Conservation (phyloP, 2,113 vertebrate genomes). For the Peromyscus californicus region DNA sequence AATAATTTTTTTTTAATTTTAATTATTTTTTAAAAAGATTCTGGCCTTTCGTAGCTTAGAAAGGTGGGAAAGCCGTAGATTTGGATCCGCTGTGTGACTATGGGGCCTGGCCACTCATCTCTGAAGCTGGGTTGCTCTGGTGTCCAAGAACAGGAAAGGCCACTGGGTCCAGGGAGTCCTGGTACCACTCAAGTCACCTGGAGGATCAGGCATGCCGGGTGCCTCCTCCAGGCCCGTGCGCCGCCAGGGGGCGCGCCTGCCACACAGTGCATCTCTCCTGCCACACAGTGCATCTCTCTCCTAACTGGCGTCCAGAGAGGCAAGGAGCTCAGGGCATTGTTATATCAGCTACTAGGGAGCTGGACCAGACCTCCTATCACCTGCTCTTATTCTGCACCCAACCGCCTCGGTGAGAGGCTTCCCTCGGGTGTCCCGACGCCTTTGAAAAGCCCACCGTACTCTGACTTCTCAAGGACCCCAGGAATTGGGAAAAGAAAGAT, state of each 20-base stretch:
- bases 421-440: background rate
- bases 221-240: rapidly evolving
- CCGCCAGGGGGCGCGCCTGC: slow-evolving; percentile 51
- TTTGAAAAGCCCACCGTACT: background rate
- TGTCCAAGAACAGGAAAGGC: background rate
- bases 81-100: background rate
- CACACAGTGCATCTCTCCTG: background rate
- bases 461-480: background rate
- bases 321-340: background rate
- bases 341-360: background rate
- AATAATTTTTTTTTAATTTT: background rate
- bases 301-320: background rate
- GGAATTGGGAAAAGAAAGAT: background rate
- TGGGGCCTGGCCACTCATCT: background rate
- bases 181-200: background rate
- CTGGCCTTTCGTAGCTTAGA: background rate
- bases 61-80: background rate
- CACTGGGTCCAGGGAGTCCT: rapidly evolving
- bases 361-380: background rate
- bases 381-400: background rate
- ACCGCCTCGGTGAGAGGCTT: rapidly evolving
- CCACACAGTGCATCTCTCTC: background rate
- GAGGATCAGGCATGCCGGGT: no score
- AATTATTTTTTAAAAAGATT: background rate
- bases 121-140: background rate